A percentile compares a stretch with the other conserved stretches of the same genome.
phyloP scores from a whole-genome alignment of 2,888 invertebrate genomes.

The Amphiduros pacificus region DNA sequence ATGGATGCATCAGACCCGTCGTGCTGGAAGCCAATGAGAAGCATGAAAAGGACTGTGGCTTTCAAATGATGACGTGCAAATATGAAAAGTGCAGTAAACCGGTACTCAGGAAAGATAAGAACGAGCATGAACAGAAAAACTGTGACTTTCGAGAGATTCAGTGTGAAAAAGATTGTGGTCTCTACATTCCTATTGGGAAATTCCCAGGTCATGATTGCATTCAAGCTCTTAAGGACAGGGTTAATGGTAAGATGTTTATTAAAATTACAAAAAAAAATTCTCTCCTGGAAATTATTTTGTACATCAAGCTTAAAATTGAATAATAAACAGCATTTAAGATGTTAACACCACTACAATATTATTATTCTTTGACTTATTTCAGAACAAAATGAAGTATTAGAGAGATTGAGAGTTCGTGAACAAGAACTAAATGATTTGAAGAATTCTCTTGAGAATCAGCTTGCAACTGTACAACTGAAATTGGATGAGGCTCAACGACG shows the following conservation, averaged over 20 bases:
- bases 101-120: constrained; percentile 89
- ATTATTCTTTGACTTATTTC: no score
- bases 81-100: constrained; percentile 34
- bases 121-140: constrained; percentile 92
- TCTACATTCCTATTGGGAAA: constrained; percentile 37
- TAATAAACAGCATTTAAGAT: no score
- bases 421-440: no score
- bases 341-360: no score
- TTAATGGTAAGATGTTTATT: constrained; percentile 41
- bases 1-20: constrained; percentile 41
- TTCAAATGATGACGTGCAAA: constrained; percentile 36
- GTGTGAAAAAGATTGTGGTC: constrained; percentile 41
- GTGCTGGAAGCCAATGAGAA: constrained; percentile 38
- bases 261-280: no score
- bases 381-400: no score
- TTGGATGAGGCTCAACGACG: no score
- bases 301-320: no score
- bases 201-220: constrained; percentile 39
- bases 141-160: constrained; percentile 68
- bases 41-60: constrained; percentile 43
- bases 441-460: no score
- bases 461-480: no score
- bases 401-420: no score
- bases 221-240: constrained; percentile 34
- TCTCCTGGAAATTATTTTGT: no score